Percentiles rank a stretch among this genome's conserved stretches.
Conservation (phyloP, 2,888 invertebrate species). For the Drosophila emarginata region DNA sequence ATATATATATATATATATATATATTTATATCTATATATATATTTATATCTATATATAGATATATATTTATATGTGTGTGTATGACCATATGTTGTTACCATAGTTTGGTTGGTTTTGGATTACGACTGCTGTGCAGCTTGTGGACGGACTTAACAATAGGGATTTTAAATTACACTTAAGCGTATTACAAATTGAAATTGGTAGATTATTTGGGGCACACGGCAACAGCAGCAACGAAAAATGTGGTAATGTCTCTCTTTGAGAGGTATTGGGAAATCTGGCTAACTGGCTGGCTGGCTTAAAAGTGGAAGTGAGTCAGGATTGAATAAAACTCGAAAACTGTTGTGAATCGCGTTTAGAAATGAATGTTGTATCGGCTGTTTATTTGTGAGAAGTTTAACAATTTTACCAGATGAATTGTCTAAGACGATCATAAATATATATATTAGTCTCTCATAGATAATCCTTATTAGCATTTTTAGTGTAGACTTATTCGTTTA, state of each 20-base stretch:
- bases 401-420: neutral
- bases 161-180: slow-evolving; percentile 41
- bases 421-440: neutral
- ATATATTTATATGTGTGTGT: neutral
- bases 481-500: too few species aligned
- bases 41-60: slow-evolving; percentile 4
- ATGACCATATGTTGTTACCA: slow-evolving; percentile 16
- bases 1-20: neutral
- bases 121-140: slow-evolving; percentile 10
- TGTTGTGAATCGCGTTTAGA: neutral
- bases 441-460: neutral
- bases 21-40: neutral
- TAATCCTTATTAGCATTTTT: too few species aligned
- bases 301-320: slow-evolving; percentile 8
- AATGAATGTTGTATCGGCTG: neutral
- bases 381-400: neutral
- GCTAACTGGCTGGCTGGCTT: neutral
- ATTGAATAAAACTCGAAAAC: neutral
- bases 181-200: slow-evolving; percentile 44
- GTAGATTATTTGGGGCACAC: slow-evolving; percentile 14
- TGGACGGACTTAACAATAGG: slow-evolving; percentile 44
- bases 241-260: slow-evolving; percentile 10
- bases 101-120: slow-evolving; percentile 11
- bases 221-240: neutral
- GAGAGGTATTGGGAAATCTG: slow-evolving; percentile 14